These are phyloP conservation scores for Tribolium castaneum DNA, from an alignment of 1,140 invertebrate genomes.

Conservation along the genomic window DNA sequence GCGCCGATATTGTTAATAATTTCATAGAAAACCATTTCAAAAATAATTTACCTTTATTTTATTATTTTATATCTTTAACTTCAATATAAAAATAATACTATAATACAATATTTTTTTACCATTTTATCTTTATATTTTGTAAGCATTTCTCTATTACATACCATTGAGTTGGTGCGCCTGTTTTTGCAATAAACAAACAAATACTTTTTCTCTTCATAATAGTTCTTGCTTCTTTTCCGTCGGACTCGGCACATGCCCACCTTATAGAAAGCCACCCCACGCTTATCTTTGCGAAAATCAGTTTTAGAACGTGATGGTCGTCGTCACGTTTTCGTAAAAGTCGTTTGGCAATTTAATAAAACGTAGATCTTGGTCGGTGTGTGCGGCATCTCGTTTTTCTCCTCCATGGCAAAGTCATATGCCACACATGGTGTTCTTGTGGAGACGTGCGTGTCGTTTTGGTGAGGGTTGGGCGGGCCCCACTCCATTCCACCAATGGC, in stretches of 20 bases:
- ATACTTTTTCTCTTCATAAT: too few species aligned
- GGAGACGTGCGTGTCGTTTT: constrained; percentile 41
- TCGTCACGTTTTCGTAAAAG: constrained; percentile 49
- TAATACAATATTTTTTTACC: too few species aligned
- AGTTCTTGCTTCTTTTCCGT: not conserved
- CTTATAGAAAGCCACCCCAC: not conserved
- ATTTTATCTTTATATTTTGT: too few species aligned
- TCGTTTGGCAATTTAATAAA: constrained; percentile 51
- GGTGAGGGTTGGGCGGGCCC: constrained; percentile 35
- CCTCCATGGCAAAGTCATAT: constrained; percentile 52
- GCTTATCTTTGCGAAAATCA: not conserved
- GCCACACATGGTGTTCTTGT: constrained; percentile 50
- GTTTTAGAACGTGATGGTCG: constrained; percentile 4
- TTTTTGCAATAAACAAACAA: too few species aligned
- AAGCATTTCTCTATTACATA: too few species aligned
- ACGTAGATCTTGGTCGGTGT: not conserved
- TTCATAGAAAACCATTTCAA: too few species aligned
- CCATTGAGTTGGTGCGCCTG: too few species aligned
- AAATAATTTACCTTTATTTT: too few species aligned
- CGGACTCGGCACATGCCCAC: not conserved
- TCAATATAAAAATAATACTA: too few species aligned
- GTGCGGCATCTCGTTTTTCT: constrained; percentile 41
- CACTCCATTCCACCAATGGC: constrained; percentile 42
- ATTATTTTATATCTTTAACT: too few species aligned
- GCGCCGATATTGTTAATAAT: too few species aligned